Evolutionary conservation across 2,888 invertebrate genomes (phyloP).

Genomic region (Yponomeuta cagnagella): DNA sequence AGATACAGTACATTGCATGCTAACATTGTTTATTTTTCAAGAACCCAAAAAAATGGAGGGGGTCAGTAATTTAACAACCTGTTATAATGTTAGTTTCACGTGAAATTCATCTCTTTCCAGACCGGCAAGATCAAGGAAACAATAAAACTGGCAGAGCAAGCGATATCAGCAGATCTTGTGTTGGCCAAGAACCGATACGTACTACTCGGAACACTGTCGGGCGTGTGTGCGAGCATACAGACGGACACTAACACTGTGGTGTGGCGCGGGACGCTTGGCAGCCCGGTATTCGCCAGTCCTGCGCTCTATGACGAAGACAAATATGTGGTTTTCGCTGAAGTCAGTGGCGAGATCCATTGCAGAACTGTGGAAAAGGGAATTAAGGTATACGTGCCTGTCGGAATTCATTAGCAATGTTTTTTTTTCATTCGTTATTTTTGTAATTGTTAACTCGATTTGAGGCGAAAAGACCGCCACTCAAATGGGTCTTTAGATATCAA

Average conservation of each 20-base stretch:
- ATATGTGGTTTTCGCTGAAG: conserved; percentile 73
- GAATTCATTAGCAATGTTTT: no score
- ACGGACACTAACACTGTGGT: conserved; percentile 65
- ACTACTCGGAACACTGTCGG: conserved; percentile 75
- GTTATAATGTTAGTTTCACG: no score
- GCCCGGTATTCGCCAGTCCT: conserved; percentile 81
- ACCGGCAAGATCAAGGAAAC: conserved; percentile 54
- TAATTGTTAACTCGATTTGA: no score
- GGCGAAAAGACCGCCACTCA: no score
- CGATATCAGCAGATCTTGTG: conserved; percentile 67
- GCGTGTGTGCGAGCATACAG: conserved; percentile 72
- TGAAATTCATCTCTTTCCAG: conserved; percentile 46
- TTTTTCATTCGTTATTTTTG: no score
- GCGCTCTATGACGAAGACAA: conserved; percentile 71
- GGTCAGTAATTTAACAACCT: no score
- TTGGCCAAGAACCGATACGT: conserved; percentile 54
- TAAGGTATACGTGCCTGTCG: conserved; percentile 40
- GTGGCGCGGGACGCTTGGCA: conserved; percentile 76
- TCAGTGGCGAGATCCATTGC: conserved; percentile 73
- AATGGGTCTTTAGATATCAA: no score
- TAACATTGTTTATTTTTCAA: no score
- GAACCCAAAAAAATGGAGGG: no score
- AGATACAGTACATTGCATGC: no score
- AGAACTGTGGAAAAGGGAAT: conserved; percentile 66
- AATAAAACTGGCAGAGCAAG: conserved; percentile 52